phyloP scores from a whole-genome alignment of 2,113 vertebrate species.

The Pygathrix nemaeus region DNA sequence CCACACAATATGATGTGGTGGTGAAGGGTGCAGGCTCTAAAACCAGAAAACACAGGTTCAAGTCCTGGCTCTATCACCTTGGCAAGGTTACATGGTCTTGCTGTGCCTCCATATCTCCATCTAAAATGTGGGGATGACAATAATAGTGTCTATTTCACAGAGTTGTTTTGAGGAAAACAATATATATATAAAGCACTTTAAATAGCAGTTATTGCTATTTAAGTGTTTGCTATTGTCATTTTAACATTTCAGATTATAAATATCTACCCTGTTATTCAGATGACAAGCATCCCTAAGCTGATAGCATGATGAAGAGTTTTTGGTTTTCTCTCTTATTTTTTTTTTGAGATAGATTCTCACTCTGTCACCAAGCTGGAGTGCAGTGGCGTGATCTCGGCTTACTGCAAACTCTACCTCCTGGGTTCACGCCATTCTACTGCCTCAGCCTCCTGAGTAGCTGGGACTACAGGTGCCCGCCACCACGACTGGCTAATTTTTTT shows the following conservation, averaged over 20 bases:
- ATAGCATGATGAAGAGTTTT: background rate
- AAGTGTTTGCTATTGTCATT: background rate
- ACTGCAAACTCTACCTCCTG: too few relatives aligned
- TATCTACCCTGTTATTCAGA: background rate
- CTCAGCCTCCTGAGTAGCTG: too few relatives aligned
- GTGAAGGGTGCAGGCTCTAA: background rate
- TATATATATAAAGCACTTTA: background rate
- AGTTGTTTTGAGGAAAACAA: background rate
- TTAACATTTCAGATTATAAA: background rate
- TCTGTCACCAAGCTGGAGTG: too few relatives aligned
- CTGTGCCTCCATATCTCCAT: background rate
- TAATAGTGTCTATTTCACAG: background rate
- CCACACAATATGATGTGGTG: accelerated
- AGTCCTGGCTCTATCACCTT: background rate
- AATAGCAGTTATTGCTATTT: background rate
- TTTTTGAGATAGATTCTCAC: too few relatives aligned
- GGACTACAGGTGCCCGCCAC: accelerated
- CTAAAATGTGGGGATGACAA: background rate
- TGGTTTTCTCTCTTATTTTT: background rate
- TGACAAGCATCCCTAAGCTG: background rate
- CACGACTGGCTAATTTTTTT: too few relatives aligned
- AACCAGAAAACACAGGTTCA: background rate
- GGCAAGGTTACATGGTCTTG: background rate
- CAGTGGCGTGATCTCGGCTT: too few relatives aligned
- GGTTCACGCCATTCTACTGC: too few relatives aligned